A percentile compares a stretch with the other conserved stretches of the same genome.
Conservation (phyloP, 2,797 vertebrate species). For the Ctenochaetus hawaiiensis region DNA sequence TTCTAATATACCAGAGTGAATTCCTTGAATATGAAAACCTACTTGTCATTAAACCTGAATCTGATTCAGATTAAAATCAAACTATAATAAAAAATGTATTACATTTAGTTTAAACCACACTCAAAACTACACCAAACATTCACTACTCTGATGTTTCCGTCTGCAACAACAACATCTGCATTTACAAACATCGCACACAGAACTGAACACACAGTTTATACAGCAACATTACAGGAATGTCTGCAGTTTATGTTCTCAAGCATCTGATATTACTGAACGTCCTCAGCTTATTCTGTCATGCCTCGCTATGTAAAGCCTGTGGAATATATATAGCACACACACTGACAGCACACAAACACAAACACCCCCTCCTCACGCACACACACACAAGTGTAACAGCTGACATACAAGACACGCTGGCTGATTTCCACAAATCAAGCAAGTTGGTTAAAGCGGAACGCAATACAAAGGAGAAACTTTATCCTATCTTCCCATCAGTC, state of each 20-base stretch:
- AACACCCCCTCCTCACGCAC: too few relatives aligned
- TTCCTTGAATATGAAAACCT: neutral
- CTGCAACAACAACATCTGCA: neutral
- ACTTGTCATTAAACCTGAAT: neutral
- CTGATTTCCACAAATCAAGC: constrained; percentile 45
- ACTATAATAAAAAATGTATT: neutral
- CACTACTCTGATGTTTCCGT: neutral
- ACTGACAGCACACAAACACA: too few relatives aligned
- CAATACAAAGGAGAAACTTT: constrained; percentile 64
- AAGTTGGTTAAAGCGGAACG: constrained; percentile 31
- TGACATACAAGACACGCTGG: constrained; percentile 37
- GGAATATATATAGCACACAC: constrained; percentile 8
- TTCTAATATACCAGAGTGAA: neutral
- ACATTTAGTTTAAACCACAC: neutral
- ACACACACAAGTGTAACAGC: constrained; percentile 1
- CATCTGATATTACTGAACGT: neutral
- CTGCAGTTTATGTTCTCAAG: neutral
- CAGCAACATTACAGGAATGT: neutral
- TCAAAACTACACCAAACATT: constrained; percentile 4
- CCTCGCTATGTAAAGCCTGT: constrained; percentile 1
- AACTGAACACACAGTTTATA: neutral
- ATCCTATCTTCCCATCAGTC: constrained; percentile 53
- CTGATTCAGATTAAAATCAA: neutral
- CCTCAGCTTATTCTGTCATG: constrained; percentile 5
- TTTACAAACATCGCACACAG: neutral